Evolutionary conservation across 2,888 invertebrate genomes (phyloP).

Genomic region (Mimas tiliae): DNA sequence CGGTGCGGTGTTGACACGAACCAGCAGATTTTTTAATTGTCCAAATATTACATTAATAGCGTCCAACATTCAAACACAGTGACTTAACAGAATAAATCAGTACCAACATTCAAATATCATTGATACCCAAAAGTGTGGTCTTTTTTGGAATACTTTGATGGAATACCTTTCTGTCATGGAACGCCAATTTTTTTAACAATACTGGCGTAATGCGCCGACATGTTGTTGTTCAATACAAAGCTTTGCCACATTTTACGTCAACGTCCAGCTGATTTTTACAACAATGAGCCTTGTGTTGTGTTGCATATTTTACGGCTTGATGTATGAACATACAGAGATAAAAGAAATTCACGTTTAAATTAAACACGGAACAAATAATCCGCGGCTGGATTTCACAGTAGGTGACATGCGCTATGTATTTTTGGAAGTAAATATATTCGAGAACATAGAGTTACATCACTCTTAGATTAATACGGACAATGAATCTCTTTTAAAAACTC

Average conservation of each 20-base stretch:
- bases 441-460: too few relatives aligned
- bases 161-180: neutral
- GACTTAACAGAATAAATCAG: too few relatives aligned
- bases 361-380: neutral
- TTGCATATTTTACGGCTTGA: neutral
- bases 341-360: neutral
- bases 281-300: constrained; percentile 5
- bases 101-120: too few relatives aligned
- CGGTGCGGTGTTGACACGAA: constrained; percentile 46
- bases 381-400: neutral
- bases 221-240: constrained; percentile 1
- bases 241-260: neutral
- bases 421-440: neutral
- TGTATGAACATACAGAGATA: neutral
- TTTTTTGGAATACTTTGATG: neutral
- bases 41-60: constrained; percentile 21
- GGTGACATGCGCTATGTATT: neutral
- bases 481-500: neutral
- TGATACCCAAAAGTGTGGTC: neutral
- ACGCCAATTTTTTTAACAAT: neutral
- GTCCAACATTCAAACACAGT: too few relatives aligned
- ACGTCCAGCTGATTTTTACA: constrained; percentile 15
- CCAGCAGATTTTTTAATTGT: constrained; percentile 45
- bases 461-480: too few relatives aligned
- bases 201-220: neutral